These are phyloP conservation scores for Choristoneura rosaceana DNA, from an alignment of 2,888 invertebrate species.

Conservation along the genomic window DNA sequence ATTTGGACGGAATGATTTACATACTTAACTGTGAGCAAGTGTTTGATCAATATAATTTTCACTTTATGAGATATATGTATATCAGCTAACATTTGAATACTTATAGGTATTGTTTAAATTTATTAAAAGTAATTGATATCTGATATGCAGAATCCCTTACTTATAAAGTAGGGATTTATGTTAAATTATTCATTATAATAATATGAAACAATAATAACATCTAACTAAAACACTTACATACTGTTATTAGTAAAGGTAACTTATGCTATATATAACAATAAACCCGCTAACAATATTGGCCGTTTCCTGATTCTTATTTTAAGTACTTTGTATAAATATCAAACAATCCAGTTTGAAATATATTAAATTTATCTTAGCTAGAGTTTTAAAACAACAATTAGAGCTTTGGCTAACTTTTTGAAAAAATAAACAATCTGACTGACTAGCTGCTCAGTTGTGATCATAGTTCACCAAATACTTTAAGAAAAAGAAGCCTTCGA, in stretches of 20 bases:
- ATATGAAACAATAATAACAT: not conserved
- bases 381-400: slow-evolving; percentile 49
- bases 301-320: slow-evolving; percentile 11
- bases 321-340: slow-evolving; percentile 10
- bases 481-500: not conserved
- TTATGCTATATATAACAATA: slow-evolving; percentile 20
- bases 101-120: not conserved
- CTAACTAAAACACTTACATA: slow-evolving; percentile 11
- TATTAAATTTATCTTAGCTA: slow-evolving; percentile 38
- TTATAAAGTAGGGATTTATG: not conserved
- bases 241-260: slow-evolving; percentile 29
- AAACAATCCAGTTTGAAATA: slow-evolving; percentile 28
- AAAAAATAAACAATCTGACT: slow-evolving; percentile 24
- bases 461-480: slow-evolving; percentile 7
- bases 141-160: not conserved
- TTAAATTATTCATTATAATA: not conserved
- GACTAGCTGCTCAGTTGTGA: slow-evolving; percentile 38
- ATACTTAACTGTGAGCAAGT: slow-evolving; percentile 29
- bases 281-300: slow-evolving; percentile 14
- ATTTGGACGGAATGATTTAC: slow-evolving; percentile 52
- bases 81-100: slow-evolving; percentile 5
- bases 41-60: slow-evolving; percentile 8
- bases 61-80: not conserved
- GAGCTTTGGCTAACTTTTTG: slow-evolving; percentile 54
- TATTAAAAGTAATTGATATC: not conserved